phyloP scores from a whole-genome alignment of 2,888 invertebrate species.

The Ophion slaviceki region DNA sequence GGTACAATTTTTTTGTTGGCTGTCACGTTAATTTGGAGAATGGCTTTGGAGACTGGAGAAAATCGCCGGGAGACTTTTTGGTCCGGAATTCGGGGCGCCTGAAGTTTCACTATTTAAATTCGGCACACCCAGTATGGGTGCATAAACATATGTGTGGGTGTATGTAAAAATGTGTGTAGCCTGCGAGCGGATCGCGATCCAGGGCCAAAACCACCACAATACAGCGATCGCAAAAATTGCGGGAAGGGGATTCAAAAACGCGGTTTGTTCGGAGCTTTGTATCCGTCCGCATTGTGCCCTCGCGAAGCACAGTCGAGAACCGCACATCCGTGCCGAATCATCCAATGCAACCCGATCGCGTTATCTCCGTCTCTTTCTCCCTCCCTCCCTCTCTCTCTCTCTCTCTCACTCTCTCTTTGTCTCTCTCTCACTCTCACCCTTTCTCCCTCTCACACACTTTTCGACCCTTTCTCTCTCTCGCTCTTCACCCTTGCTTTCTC shows the following conservation, averaged over 20 bases:
- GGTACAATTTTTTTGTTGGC: no score
- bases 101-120: neutral
- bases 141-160: neutral
- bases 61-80: neutral
- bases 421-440: neutral
- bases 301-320: conserved; percentile 8
- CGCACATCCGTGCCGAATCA: conserved; percentile 33
- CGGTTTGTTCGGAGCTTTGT: conserved; percentile 29
- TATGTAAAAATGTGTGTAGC: conserved; percentile 23
- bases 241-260: conserved; percentile 40
- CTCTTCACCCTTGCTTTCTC: neutral
- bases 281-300: neutral
- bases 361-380: neutral
- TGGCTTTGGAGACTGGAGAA: neutral
- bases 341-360: conserved; percentile 29
- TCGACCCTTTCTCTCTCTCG: no score
- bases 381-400: neutral
- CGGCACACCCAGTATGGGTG: neutral
- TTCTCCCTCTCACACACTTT: neutral
- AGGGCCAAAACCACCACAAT: conserved; percentile 53
- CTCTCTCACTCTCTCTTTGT: neutral
- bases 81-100: neutral
- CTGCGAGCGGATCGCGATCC: conserved; percentile 38
- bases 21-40: no score
- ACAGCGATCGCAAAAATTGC: conserved; percentile 44